A percentile compares a stretch with the other conserved stretches of the same genome.
These are phyloP conservation scores for Papilio dardanus DNA, from an alignment of 1,140 invertebrate species.

Conservation along the genomic window DNA sequence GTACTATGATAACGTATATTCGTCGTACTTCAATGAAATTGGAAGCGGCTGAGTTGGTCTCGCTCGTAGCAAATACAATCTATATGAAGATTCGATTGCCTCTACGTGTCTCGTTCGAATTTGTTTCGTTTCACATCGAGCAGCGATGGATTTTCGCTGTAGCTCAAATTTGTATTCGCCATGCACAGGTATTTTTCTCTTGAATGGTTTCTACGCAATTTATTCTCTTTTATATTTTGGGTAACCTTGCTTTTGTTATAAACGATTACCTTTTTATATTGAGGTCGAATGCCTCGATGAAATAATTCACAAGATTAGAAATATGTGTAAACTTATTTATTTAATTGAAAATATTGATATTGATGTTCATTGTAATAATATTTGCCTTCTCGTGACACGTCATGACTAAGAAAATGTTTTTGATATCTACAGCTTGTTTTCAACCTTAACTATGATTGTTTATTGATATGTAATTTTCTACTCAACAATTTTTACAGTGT, in stretches of 20 bases:
- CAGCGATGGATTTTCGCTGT: conserved; percentile 22
- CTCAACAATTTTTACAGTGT: too few species aligned
- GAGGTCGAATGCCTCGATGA: background rate
- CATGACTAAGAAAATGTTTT: too few species aligned
- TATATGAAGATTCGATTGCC: conserved; percentile 43
- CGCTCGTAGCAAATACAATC: conserved; percentile 38
- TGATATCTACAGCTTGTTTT: too few species aligned
- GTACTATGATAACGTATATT: background rate
- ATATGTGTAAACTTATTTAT: background rate
- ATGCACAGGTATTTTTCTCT: conserved; percentile 15
- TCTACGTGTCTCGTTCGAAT: conserved; percentile 28
- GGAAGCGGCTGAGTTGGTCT: conserved; percentile 32
- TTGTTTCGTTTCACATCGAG: conserved; percentile 3
- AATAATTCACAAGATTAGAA: background rate
- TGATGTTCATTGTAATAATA: too few species aligned
- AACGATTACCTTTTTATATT: background rate
- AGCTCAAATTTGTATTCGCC: conserved; percentile 15
- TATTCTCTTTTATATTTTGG: conserved; percentile 19
- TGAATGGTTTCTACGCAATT: conserved; percentile 19
- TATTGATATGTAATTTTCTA: background rate
- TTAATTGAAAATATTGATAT: too few species aligned
- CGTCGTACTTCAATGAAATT: conserved; percentile 28
- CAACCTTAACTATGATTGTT: background rate
- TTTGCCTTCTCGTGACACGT: too few species aligned
- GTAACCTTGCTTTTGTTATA: background rate